Evolutionary conservation across 2,888 invertebrate genomes (phyloP).

Genomic region (Beris chalybata): DNA sequence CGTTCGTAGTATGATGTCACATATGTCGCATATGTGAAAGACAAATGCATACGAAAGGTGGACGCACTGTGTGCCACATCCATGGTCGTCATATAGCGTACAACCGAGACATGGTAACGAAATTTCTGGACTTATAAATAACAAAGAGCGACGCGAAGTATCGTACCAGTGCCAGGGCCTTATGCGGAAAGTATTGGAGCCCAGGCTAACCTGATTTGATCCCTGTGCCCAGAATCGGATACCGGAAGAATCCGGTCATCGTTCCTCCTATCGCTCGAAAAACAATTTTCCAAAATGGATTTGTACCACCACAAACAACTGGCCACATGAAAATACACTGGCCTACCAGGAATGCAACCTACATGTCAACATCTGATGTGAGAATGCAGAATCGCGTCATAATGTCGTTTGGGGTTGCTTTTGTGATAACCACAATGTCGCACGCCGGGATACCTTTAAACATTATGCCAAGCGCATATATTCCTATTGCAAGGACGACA

Average conservation of each 20-base stretch:
- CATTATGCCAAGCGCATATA: slow-evolving; percentile 27
- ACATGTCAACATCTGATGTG: slow-evolving; percentile 37
- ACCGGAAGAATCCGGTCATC: slow-evolving; percentile 16
- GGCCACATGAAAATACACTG: slow-evolving; percentile 37
- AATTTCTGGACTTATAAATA: slow-evolving; percentile 2
- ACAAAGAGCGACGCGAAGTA: neutral
- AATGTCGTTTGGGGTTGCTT: slow-evolving; percentile 40
- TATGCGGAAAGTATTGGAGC: neutral
- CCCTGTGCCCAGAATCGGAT: neutral
- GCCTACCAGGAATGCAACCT: slow-evolving; percentile 36
- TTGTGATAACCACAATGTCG: slow-evolving; percentile 40
- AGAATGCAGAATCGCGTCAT: slow-evolving; percentile 38
- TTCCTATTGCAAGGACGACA: slow-evolving; percentile 15
- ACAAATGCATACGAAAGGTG: too few relatives aligned
- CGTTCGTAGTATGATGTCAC: too few relatives aligned
- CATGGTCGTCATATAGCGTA: too few relatives aligned
- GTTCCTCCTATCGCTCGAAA: slow-evolving; percentile 17
- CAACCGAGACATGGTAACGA: neutral
- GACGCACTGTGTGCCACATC: too few relatives aligned
- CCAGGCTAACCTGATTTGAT: slow-evolving; percentile 8
- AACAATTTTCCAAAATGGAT: slow-evolving; percentile 35
- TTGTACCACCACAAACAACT: slow-evolving; percentile 31
- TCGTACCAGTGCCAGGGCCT: neutral
- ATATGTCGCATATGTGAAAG: too few relatives aligned
- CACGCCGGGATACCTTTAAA: slow-evolving; percentile 37